phyloP scores from a whole-genome alignment of 2,888 invertebrate genomes.

The Drosophila pseudotakahashii region DNA sequence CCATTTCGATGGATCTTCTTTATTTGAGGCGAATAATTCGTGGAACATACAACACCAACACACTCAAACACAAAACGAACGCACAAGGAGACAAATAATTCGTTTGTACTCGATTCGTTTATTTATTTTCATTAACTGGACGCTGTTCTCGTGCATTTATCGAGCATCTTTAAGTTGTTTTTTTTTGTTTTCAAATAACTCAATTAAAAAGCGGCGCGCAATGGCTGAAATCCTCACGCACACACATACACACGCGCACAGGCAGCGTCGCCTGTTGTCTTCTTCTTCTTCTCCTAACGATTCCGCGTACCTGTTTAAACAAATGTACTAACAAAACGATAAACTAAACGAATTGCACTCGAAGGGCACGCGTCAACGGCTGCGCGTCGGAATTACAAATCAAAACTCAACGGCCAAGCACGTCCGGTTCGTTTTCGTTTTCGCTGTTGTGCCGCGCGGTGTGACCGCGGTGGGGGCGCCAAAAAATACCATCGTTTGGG shows the following conservation, averaged over 20 bases:
- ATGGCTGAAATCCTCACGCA: constrained; percentile 25
- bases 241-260: constrained; percentile 19
- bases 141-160: constrained; percentile 13
- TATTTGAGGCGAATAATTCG: constrained; percentile 11
- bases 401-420: constrained; percentile 73
- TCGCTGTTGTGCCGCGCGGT: constrained; percentile 1
- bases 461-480: neutral
- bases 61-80: constrained; percentile 50
- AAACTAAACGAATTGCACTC: constrained; percentile 25
- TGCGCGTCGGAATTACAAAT: constrained; percentile 65
- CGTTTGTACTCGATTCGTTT: constrained; percentile 32
- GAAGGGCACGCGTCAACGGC: constrained; percentile 18
- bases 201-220: constrained; percentile 72
- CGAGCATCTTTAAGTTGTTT: constrained; percentile 11
- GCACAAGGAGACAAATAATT: constrained; percentile 38
- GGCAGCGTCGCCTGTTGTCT: constrained; percentile 39
- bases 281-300: neutral
- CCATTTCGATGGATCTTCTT: constrained; percentile 66
- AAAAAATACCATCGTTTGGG: neutral
- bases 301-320: constrained; percentile 2
- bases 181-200: constrained; percentile 11
- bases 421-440: constrained; percentile 54
- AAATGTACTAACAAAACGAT: constrained; percentile 16
- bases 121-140: constrained; percentile 19
- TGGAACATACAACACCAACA: constrained; percentile 27